Evolutionary conservation across 2,888 invertebrate genomes (phyloP), one percentile per base, ranked within the genome.

Genomic region (Nymphalis polychloros): DNA sequence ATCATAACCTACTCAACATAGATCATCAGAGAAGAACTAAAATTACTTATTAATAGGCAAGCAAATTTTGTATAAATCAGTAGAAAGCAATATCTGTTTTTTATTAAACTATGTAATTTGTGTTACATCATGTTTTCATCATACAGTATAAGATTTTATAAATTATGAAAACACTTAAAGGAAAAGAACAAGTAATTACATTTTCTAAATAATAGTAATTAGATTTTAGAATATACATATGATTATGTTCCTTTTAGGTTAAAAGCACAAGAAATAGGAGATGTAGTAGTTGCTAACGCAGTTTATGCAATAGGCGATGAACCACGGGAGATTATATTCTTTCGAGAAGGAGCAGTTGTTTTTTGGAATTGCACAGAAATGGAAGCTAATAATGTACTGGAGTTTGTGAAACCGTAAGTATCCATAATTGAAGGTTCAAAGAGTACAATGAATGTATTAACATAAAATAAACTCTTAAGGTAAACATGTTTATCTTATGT

Each of bases 341-440:
- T 97, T 83, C 94, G 97, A 48, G 98, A 98, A 85, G 99, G 99
- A 1, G 96, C 96, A 2, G 95, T 97, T 0, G 97, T 98, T 0
- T 95, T 98, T 85, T 98, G 98, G 98, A 98, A 98, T 85, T 95
- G 97, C 78, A 94, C 95, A 0, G 96, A 97, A 75, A 79, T 96
- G 64, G 98, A 98, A 82, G 94, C 95, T 49, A 94, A 94, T 72
- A 97, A 96, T 87, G 93, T 98, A 0, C 85, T 98, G 20, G 93
- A 94, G 50, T 97, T 97, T 85, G 84, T 98, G 63, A 94, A 93
- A 73, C 87, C 91, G 92, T 90, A 70, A 78, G 85, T 72, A 48
- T 23, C 6, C 16, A 47, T 48, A n/a, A 10, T 6, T n/a, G 5
- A 13, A 52, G 8, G 2, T 49, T 50, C 4, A 2, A 23, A 19